Evolutionary conservation across 2,888 invertebrate species (phyloP).

Genomic region (Pseudococcus longispinus): DNA sequence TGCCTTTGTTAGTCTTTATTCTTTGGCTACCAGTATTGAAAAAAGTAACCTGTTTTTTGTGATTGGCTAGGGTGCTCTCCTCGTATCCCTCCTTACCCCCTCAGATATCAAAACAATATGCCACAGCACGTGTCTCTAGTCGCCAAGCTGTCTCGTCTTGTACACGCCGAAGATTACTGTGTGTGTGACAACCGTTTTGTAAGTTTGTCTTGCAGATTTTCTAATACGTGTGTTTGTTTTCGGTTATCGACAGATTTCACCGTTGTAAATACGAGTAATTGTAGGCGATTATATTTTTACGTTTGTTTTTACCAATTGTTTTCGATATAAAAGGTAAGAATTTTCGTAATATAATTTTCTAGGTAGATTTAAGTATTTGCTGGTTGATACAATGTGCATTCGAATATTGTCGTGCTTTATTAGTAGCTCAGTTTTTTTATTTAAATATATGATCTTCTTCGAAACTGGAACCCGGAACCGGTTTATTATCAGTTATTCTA

Average conservation of each 20-base stretch:
- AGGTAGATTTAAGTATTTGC: no score
- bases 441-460: no score
- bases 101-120: slow-evolving; percentile 26
- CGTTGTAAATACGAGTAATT: neutral
- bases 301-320: neutral
- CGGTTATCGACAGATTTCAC: neutral
- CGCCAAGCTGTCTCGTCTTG: slow-evolving; percentile 52
- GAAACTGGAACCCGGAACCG: neutral
- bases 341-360: neutral
- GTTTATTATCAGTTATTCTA: neutral
- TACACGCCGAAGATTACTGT: slow-evolving; percentile 33
- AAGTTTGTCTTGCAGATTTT: slow-evolving; percentile 8
- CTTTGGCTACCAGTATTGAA: slow-evolving; percentile 38
- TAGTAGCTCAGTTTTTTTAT: no score
- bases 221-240: neutral
- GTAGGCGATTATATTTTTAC: neutral
- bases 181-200: neutral
- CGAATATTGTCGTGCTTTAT: no score
- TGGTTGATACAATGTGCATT: no score
- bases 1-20: slow-evolving; percentile 19
- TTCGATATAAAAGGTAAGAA: neutral
- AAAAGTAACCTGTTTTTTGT: slow-evolving; percentile 51
- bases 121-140: slow-evolving; percentile 55
- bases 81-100: neutral
- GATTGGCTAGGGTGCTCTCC: slow-evolving; percentile 29